A percentile compares a stretch with the other conserved stretches of the same genome.
Conservation (phyloP, 2,113 vertebrate genomes). For the Pungitius pungitius region DNA sequence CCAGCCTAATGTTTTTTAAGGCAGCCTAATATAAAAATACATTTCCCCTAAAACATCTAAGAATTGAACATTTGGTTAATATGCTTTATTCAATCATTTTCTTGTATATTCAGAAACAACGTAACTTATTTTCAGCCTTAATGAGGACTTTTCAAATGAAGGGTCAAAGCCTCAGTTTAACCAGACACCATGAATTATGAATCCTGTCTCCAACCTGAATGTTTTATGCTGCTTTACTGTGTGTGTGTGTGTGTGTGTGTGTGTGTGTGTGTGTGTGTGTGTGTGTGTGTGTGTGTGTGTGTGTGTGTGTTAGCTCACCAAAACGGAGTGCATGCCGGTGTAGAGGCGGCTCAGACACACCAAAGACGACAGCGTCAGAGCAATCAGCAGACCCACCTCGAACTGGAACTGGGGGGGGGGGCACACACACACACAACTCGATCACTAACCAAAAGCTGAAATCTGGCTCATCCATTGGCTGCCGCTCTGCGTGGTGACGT, state of each 20-base stretch:
- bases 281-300: slow-evolving; percentile 4
- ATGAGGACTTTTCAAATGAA: not conserved
- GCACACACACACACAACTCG: slow-evolving; percentile 20
- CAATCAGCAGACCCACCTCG: slow-evolving; percentile 82
- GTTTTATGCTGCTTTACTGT: slow-evolving; percentile 43
- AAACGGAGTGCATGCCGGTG: slow-evolving; percentile 94
- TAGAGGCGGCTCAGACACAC: slow-evolving; percentile 96
- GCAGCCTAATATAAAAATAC: too few relatives aligned
- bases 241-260: not conserved
- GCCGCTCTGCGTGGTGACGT: slow-evolving; percentile 26
- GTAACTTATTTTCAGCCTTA: not conserved
- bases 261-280: slow-evolving; percentile 3
- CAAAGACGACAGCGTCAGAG: slow-evolving; percentile 84
- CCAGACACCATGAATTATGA: slow-evolving; percentile 64
- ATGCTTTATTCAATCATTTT: too few relatives aligned
- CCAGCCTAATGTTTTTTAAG: too few relatives aligned
- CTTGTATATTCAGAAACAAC: not conserved
- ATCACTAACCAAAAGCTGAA: not conserved
- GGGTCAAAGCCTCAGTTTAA: slow-evolving; percentile 31
- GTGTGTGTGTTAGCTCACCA: slow-evolving; percentile 84
- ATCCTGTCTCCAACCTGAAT: slow-evolving; percentile 52
- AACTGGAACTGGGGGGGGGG: slow-evolving; percentile 90
- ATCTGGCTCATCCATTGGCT: slow-evolving; percentile 21
- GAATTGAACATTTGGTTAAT: too few relatives aligned
- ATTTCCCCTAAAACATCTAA: too few relatives aligned